Percentiles rank a stretch among this genome's conserved stretches.
Conservation (phyloP, 2,113 vertebrate genomes). For the Scophthalmus maximus region DNA sequence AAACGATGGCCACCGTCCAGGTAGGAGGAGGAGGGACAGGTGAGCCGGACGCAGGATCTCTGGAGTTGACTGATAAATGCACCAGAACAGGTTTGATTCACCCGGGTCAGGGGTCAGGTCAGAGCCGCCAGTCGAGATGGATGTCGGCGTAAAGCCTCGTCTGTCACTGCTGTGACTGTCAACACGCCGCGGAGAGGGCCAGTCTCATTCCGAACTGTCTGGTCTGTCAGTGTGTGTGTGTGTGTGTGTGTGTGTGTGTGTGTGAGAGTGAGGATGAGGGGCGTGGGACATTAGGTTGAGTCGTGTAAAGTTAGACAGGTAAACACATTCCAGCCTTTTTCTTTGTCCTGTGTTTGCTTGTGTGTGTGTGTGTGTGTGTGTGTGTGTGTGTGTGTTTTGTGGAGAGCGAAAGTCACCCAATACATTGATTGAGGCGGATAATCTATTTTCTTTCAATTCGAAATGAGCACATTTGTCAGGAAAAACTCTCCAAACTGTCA, state of each 20-base stretch:
- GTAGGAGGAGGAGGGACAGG: background rate
- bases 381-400: background rate
- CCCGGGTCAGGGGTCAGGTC: constrained; percentile 44
- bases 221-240: constrained; percentile 55
- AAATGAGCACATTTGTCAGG: too few species aligned
- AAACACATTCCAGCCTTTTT: constrained; percentile 58
- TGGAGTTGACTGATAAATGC: constrained; percentile 15
- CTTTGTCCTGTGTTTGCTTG: constrained; percentile 12
- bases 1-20: background rate
- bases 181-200: constrained; percentile 70
- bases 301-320: constrained; percentile 48
- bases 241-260: constrained; percentile 13
- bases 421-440: background rate
- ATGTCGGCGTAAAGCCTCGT: constrained; percentile 73
- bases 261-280: background rate
- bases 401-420: background rate
- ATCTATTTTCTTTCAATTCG: too few species aligned
- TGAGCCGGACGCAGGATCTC: background rate
- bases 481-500: too few species aligned
- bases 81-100: constrained; percentile 44
- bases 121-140: constrained; percentile 43
- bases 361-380: constrained; percentile 18
- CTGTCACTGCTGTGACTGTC: constrained; percentile 73
- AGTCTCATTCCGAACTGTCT: constrained; percentile 77
- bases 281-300: constrained; percentile 36